Percentiles rank a stretch among this genome's conserved stretches.
These are phyloP conservation scores for Drosophila trapezifrons DNA, from an alignment of 1,140 invertebrate species.

Conservation along the genomic window DNA sequence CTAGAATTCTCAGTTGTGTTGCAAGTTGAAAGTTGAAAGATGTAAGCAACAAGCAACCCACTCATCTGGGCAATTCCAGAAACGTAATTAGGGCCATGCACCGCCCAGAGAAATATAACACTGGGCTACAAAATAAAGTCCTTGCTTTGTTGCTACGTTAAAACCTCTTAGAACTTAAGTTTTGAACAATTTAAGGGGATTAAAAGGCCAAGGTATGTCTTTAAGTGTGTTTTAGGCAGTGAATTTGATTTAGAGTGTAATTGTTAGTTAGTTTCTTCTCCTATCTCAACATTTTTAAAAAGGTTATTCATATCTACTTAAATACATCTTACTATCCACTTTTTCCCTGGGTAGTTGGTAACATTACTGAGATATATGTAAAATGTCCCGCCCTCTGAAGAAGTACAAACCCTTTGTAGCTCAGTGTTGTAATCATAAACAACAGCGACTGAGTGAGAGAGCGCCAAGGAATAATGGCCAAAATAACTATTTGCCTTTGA, in stretches of 20 bases:
- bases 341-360: background rate
- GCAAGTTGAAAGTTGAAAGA: background rate
- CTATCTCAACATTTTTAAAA: too few species aligned
- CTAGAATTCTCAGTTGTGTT: slow-evolving; percentile 7
- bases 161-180: too few species aligned
- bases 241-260: too few species aligned
- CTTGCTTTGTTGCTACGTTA: too few species aligned
- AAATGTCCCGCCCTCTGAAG: background rate
- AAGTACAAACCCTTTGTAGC: background rate
- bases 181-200: too few species aligned
- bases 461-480: slow-evolving; percentile 57
- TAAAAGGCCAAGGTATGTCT: too few species aligned
- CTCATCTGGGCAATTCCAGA: slow-evolving; percentile 43
- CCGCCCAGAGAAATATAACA: slow-evolving; percentile 6
- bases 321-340: too few species aligned
- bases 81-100: slow-evolving; percentile 63
- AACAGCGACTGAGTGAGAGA: background rate
- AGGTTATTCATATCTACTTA: too few species aligned
- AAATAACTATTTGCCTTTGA: slow-evolving; percentile 68
- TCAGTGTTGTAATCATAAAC: slow-evolving; percentile 16
- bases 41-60: slow-evolving; percentile 62
- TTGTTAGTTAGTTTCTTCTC: too few species aligned
- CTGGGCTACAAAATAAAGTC: background rate
- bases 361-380: background rate
- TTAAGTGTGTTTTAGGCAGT: too few species aligned